Evolutionary conservation across 2,797 vertebrate species (phyloP).

Genomic region (Cercopithecus petaurista): DNA sequence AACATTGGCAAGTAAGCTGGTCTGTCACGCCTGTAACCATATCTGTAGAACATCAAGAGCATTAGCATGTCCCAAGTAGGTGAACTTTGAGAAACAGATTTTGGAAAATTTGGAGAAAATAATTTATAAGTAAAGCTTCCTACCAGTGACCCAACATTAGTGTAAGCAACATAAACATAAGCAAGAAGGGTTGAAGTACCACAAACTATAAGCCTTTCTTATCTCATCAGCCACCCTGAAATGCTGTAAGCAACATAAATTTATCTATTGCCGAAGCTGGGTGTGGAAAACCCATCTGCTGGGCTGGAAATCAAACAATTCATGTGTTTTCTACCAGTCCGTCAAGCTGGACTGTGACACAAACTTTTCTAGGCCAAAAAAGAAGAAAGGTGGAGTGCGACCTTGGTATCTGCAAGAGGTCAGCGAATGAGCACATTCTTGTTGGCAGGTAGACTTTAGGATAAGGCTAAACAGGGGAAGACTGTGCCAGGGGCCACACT

Average conservation of each 20-base stretch:
- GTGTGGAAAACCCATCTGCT: neutral
- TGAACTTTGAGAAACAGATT: neutral
- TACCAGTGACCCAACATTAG: neutral
- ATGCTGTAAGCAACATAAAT: neutral
- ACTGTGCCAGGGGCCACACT: rapidly evolving
- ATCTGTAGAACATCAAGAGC: neutral
- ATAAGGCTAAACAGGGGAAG: neutral
- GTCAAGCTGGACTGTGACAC: neutral
- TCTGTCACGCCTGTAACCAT: neutral
- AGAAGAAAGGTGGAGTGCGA: neutral
- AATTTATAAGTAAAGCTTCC: neutral
- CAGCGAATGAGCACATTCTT: neutral
- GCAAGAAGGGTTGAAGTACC: neutral
- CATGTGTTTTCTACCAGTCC: neutral
- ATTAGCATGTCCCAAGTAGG: neutral
- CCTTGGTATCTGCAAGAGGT: neutral
- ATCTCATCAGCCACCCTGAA: neutral
- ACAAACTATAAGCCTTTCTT: neutral
- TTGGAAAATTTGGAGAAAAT: neutral
- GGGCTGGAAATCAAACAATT: neutral
- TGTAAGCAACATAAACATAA: neutral
- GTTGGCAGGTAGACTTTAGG: neutral
- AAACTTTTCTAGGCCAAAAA: neutral
- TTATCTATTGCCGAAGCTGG: neutral
- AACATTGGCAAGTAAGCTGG: neutral